Evolutionary conservation across 2,113 vertebrate species (phyloP).

Genomic region (Oreochromis aureus): DNA sequence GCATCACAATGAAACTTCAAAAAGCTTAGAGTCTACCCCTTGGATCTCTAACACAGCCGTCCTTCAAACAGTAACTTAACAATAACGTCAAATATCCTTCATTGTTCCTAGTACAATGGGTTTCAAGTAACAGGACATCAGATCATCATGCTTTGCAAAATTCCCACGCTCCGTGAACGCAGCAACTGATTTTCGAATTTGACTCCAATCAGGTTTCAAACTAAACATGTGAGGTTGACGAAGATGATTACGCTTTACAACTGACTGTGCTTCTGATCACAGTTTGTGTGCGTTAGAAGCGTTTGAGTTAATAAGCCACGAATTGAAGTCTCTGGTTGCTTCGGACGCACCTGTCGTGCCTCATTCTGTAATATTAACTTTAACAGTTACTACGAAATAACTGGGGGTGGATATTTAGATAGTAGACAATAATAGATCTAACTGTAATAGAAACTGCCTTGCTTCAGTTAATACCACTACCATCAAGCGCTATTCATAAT

Average conservation of each 20-base stretch:
- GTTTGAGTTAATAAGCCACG: background rate
- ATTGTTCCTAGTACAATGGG: background rate
- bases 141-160: background rate
- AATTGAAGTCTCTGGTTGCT: background rate
- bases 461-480: background rate
- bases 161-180: background rate
- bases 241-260: too few relatives aligned
- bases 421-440: background rate
- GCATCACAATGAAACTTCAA: rapidly evolving
- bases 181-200: background rate
- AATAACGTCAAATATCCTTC: background rate
- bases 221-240: background rate
- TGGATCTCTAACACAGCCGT: background rate
- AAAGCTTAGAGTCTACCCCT: background rate
- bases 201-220: background rate
- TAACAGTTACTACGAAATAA: background rate
- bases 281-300: background rate
- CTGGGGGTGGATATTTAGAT: rapidly evolving
- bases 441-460: background rate
- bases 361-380: background rate
- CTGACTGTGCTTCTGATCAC: rapidly evolving
- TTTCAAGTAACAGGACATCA: background rate
- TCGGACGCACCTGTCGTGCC: background rate
- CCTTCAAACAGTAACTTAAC: rapidly evolving
- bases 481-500: rapidly evolving